phyloP scores from a whole-genome alignment of 2,113 vertebrate species.

The Antechinus flavipes region DNA sequence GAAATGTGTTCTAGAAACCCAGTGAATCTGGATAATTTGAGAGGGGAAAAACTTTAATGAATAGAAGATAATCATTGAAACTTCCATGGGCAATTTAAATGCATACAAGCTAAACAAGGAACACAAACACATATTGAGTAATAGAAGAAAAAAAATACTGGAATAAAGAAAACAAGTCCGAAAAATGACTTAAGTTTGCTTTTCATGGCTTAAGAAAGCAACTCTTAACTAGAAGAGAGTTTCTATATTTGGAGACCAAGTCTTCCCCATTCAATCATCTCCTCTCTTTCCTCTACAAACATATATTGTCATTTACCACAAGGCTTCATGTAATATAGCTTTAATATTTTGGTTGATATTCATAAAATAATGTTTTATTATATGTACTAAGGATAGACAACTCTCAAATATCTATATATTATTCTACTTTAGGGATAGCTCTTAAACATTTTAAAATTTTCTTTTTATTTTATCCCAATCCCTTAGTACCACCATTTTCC shows the following conservation, averaged over 20 bases:
- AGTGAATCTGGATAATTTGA: not conserved
- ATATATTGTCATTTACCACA: not conserved
- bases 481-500: not conserved
- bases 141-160: not conserved
- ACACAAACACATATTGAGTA: not conserved
- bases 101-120: not conserved
- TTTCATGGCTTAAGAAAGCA: not conserved
- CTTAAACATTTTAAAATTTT: slow-evolving; percentile 34
- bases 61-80: not conserved
- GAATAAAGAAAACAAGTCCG: not conserved
- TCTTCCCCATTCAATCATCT: not conserved
- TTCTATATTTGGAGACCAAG: not conserved
- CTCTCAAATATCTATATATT: slow-evolving; percentile 13
- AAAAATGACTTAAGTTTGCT: not conserved
- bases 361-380: slow-evolving; percentile 36
- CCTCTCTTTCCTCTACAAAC: not conserved
- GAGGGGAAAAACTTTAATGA: slow-evolving; percentile 7
- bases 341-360: slow-evolving; percentile 42
- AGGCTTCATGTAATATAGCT: slow-evolving; percentile 38
- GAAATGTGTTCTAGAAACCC: not conserved
- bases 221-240: not conserved
- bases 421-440: not conserved
- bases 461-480: slow-evolving; percentile 44
- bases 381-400: slow-evolving; percentile 26
- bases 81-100: not conserved